These are phyloP conservation scores for Caracal caracal DNA, from an alignment of 2,113 vertebrate genomes.

Conservation along the genomic window DNA sequence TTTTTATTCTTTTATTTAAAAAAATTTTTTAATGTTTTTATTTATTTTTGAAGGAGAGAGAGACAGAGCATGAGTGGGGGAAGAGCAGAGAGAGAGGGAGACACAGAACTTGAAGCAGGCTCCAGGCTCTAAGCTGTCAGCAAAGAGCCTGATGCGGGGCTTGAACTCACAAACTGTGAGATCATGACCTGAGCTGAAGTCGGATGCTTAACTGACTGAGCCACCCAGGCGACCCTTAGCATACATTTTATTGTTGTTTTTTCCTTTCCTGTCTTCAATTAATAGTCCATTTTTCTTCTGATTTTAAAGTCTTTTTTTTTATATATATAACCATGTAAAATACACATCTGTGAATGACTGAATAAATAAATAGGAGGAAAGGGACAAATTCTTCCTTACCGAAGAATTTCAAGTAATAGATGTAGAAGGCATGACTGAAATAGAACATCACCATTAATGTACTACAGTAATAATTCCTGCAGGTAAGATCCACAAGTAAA, in stretches of 20 bases:
- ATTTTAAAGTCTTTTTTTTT: background rate
- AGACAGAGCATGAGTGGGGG: too few relatives aligned
- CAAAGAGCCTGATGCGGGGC: too few relatives aligned
- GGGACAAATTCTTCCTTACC: background rate
- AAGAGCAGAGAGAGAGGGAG: too few relatives aligned
- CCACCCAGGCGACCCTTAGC: background rate
- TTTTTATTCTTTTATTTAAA: too few relatives aligned
- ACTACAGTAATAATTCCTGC: background rate
- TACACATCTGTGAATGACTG: background rate
- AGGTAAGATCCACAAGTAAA: background rate
- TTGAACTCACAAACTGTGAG: too few relatives aligned
- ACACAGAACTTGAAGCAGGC: too few relatives aligned
- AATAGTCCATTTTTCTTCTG: background rate
- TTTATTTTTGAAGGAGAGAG: too few relatives aligned
- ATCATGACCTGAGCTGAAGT: too few relatives aligned
- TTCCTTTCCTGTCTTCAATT: background rate
- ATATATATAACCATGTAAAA: background rate
- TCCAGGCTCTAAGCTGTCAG: too few relatives aligned
- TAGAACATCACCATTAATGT: background rate
- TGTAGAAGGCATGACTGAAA: background rate
- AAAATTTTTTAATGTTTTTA: too few relatives aligned
- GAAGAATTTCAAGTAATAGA: conserved; percentile 13
- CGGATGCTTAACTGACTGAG: too few relatives aligned
- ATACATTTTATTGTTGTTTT: background rate
- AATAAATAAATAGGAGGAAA: background rate